Evolutionary conservation across 2,888 invertebrate genomes (phyloP).

Genomic region (Dolichopus griseipennis): DNA sequence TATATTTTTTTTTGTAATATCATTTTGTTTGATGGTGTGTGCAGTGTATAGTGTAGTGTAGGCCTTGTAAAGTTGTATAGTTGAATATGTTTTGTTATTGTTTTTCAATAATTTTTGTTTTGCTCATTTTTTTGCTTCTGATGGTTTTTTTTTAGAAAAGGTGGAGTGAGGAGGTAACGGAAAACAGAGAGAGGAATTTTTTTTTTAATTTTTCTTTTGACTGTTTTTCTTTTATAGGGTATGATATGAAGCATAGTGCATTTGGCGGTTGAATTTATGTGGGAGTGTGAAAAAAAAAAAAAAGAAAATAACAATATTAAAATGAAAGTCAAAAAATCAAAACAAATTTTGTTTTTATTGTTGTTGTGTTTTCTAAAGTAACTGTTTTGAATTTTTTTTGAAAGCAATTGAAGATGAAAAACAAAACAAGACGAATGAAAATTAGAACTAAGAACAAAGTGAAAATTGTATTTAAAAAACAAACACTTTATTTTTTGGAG

Average conservation of each 20-base stretch:
- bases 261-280: slow-evolving; percentile 6
- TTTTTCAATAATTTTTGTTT: no score
- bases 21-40: not conserved
- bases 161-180: not conserved
- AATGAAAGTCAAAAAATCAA: not conserved
- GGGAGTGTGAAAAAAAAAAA: not conserved
- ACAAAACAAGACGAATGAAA: not conserved
- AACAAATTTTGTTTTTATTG: no score
- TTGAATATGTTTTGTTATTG: no score
- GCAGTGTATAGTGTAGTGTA: no score
- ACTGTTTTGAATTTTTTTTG: slow-evolving; percentile 2
- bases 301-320: not conserved
- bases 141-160: no score
- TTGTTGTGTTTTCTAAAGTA: not conserved
- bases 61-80: no score
- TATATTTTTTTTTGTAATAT: not conserved
- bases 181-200: not conserved
- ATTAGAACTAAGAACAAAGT: no score
- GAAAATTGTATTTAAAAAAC: no score
- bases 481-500: no score
- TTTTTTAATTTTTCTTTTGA: not conserved
- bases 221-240: not conserved
- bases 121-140: no score
- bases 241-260: not conserved
- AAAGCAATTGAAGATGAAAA: not conserved